A percentile compares a stretch with the other conserved stretches of the same genome.
These are phyloP conservation scores for Myocastor coypus DNA, from an alignment of 2,113 vertebrate species.

Conservation along the genomic window DNA sequence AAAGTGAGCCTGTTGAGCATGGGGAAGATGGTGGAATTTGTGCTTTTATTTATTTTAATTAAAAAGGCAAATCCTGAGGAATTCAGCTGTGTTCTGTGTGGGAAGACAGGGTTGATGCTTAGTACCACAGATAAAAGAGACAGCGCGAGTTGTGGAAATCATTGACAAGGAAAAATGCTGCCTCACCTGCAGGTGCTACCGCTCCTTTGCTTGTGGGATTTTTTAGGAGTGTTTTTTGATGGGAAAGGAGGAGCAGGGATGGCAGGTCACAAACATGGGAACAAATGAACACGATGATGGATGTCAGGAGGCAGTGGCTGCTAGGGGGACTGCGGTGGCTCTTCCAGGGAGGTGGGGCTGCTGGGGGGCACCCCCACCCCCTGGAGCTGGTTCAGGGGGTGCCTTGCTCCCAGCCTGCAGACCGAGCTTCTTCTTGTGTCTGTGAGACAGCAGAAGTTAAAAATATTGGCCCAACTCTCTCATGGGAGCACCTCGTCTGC, in stretches of 20 bases:
- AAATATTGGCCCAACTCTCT: not conserved
- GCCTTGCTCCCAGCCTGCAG: not conserved
- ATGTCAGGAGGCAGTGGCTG: not conserved
- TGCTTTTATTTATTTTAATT: not conserved
- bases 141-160: not conserved
- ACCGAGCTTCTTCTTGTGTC: not conserved
- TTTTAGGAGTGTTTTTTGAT: not conserved
- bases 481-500: not conserved
- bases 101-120: not conserved
- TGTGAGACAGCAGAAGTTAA: not conserved
- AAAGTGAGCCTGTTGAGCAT: not conserved
- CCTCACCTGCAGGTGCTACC: not conserved
- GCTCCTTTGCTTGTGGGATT: not conserved
- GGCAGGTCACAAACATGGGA: too few relatives aligned
- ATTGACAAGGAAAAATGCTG: not conserved
- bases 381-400: not conserved
- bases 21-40: not conserved
- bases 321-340: not conserved
- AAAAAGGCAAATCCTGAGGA: not conserved
- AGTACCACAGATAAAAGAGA: not conserved
- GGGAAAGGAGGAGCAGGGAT: not conserved
- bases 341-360: not conserved
- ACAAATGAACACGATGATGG: not conserved
- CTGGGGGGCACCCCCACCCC: not conserved
- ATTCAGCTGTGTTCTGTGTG: not conserved